phyloP scores from a whole-genome alignment of 2,797 vertebrate species.

The Pseudochromis fuscus region DNA sequence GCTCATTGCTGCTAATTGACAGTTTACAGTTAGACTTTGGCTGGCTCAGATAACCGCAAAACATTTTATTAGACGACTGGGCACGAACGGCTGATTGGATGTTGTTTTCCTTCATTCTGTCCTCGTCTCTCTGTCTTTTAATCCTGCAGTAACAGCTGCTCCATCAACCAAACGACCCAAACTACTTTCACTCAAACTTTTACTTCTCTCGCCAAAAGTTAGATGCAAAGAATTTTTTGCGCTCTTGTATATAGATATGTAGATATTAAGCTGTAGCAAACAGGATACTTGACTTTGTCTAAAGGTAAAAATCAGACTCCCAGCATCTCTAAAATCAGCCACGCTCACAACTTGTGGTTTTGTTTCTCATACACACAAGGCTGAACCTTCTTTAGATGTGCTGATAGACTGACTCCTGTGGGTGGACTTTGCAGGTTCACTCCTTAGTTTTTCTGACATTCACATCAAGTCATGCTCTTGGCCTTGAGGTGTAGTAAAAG shows the following conservation, averaged over 20 bases:
- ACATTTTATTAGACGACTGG: constrained; percentile 15
- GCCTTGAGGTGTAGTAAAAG: background rate
- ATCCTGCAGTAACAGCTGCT: background rate
- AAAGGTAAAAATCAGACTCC: background rate
- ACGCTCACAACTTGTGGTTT: background rate
- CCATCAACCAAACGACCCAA: background rate
- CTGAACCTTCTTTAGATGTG: background rate
- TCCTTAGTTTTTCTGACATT: constrained; percentile 21
- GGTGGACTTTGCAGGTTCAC: constrained; percentile 37
- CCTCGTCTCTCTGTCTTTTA: background rate
- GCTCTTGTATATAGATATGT: no score
- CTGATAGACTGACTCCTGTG: background rate
- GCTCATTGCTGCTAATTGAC: constrained; percentile 46
- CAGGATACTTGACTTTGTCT: background rate
- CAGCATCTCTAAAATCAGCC: background rate
- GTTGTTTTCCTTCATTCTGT: background rate
- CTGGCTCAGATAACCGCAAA: constrained; percentile 34
- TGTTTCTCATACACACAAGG: background rate
- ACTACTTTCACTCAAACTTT: background rate
- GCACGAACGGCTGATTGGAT: constrained; percentile 22
- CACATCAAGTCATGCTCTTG: constrained; percentile 37
- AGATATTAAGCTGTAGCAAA: background rate
- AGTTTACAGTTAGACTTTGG: constrained; percentile 28
- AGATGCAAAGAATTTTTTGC: background rate
- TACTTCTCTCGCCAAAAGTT: background rate